phyloP scores from a whole-genome alignment of 2,888 invertebrate genomes.

The Sinodicranocentrus sp. region DNA sequence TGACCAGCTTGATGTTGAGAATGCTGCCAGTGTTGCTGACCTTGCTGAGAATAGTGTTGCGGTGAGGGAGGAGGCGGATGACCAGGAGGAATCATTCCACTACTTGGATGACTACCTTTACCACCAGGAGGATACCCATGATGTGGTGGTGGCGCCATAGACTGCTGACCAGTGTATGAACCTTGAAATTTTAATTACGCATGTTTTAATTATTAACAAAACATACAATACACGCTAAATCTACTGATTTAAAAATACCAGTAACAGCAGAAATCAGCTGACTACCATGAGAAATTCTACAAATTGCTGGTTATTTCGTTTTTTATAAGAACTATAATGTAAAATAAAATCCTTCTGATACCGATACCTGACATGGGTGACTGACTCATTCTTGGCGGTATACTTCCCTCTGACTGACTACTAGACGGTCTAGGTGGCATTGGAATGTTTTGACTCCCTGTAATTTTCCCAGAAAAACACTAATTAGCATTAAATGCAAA shows the following conservation, averaged over 20 bases:
- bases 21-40: conserved; percentile 72
- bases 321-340: background rate
- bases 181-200: conserved; percentile 40
- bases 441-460: conserved; percentile 95
- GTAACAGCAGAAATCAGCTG: no score
- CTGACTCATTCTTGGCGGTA: conserved; percentile 84
- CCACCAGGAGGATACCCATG: conserved; percentile 80
- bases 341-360: no score
- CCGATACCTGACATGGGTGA: conserved; percentile 83
- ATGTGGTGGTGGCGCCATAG: conserved; percentile 82
- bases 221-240: background rate
- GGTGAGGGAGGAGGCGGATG: conserved; percentile 80
- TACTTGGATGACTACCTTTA: conserved; percentile 80
- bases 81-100: conserved; percentile 78
- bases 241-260: no score
- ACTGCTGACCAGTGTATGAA: conserved; percentile 78
- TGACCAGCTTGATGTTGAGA: conserved; percentile 73
- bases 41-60: conserved; percentile 81
- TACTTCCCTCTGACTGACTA: conserved; percentile 84
- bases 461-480: no score
- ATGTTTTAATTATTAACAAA: background rate
- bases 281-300: no score
- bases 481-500: no score
- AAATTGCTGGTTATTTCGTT: no score
- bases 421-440: conserved; percentile 97